Conservation (phyloP, 1,140 invertebrate species). For the Anthonomus grandis region DNA sequence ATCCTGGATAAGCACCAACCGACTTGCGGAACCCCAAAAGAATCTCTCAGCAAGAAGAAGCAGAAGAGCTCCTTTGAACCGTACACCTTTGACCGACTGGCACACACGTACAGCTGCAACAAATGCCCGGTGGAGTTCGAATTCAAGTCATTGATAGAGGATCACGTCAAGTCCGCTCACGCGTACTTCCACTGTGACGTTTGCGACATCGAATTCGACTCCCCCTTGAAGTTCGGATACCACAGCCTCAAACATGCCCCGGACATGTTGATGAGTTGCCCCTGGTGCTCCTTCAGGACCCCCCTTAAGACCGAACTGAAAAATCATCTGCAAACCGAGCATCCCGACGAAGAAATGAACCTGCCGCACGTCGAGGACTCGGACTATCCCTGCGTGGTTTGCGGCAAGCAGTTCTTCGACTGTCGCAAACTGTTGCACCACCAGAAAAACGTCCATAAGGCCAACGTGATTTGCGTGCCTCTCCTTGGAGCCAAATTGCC, state of each 20-base stretch:
- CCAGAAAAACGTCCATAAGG: slow-evolving; percentile 49
- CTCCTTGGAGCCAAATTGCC: slow-evolving; percentile 13
- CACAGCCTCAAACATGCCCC: slow-evolving; percentile 11
- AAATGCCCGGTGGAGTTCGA: slow-evolving; percentile 31
- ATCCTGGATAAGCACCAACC: slow-evolving; percentile 7
- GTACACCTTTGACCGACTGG: slow-evolving; percentile 13
- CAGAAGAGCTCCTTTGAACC: neutral
- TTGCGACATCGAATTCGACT: slow-evolving; percentile 4
- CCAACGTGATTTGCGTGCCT: slow-evolving; percentile 7
- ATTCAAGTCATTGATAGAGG: slow-evolving; percentile 20
- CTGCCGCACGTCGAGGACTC: neutral
- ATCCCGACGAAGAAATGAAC: neutral
- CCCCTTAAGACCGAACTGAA: neutral
- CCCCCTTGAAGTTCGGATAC: slow-evolving; percentile 7
- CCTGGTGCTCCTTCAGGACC: slow-evolving; percentile 15
- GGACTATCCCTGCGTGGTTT: slow-evolving; percentile 54
- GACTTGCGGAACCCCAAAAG: neutral
- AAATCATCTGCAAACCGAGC: slow-evolving; percentile 9
- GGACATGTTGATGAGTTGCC: slow-evolving; percentile 8
- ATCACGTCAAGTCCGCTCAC: slow-evolving; percentile 30
- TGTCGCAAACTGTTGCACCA: slow-evolving; percentile 48
- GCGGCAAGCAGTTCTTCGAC: slow-evolving; percentile 57
- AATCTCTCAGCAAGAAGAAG: neutral
- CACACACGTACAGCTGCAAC: slow-evolving; percentile 28
- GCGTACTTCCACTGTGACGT: slow-evolving; percentile 4